A percentile compares a stretch with the other conserved stretches of the same genome.
phyloP scores from a whole-genome alignment of 1,140 invertebrate genomes.

The Dendroctonus ponderosae region DNA sequence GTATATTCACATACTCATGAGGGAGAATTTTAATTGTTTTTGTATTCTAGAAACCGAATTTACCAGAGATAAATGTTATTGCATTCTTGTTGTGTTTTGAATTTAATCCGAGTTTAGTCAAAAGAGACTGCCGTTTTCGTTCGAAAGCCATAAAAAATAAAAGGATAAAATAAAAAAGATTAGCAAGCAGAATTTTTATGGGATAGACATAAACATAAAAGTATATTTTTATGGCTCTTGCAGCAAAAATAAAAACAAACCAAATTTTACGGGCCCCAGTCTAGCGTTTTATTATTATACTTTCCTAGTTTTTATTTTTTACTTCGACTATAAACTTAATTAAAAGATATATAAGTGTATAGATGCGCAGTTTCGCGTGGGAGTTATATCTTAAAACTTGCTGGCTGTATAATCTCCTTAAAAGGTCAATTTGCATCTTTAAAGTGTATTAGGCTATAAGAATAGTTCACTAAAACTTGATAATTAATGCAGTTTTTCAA shows the following conservation, averaged over 20 bases:
- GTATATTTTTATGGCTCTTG: constrained; percentile 36
- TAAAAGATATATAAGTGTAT: constrained; percentile 31
- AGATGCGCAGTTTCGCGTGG: constrained; percentile 17
- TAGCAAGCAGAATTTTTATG: constrained; percentile 38
- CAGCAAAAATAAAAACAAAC: constrained; percentile 37
- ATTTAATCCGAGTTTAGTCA: too few species aligned
- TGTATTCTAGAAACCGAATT: too few species aligned
- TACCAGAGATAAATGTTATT: too few species aligned
- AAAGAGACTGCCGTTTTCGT: constrained; percentile 16
- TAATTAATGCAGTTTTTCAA: too few species aligned
- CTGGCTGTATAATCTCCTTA: too few species aligned
- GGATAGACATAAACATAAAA: constrained; percentile 37
- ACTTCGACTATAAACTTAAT: constrained; percentile 33
- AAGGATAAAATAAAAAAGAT: constrained; percentile 36
- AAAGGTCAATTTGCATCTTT: too few species aligned
- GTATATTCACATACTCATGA: too few species aligned
- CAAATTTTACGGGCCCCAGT: constrained; percentile 34
- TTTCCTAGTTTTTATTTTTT: constrained; percentile 36
- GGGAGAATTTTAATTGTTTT: too few species aligned
- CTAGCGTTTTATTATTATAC: constrained; percentile 38
- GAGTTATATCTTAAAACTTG: background rate
- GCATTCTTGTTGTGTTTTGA: too few species aligned
- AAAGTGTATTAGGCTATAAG: too few species aligned
- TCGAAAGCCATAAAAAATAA: constrained; percentile 29
- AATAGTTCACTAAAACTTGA: too few species aligned